phyloP scores from a whole-genome alignment of 1,140 invertebrate species.

The Batillaria attramentaria region DNA sequence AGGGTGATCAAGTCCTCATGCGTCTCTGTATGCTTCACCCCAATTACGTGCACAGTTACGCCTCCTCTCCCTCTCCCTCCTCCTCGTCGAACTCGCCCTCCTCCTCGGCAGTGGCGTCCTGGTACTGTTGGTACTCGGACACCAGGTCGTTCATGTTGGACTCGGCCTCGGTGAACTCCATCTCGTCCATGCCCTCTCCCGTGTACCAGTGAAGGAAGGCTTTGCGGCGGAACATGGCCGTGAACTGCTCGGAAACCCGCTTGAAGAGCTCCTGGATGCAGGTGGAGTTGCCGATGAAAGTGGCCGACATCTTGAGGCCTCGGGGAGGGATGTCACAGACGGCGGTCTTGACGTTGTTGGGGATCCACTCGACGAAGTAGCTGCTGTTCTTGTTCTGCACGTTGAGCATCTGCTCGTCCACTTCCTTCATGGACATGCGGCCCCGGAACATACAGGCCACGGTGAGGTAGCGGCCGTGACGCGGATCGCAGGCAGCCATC shows the following conservation, averaged over 20 bases:
- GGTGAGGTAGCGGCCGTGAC: conserved; percentile 81
- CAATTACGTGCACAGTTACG: too few relatives aligned
- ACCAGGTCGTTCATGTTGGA: conserved; percentile 90
- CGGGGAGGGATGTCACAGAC: conserved; percentile 93
- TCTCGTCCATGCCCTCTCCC: conserved; percentile 88
- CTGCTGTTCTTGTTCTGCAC: conserved; percentile 73
- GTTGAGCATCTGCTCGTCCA: conserved; percentile 75
- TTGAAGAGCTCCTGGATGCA: conserved; percentile 85
- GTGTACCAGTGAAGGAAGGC: conserved; percentile 84
- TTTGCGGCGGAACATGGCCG: conserved; percentile 69
- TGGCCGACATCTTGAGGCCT: conserved; percentile 90
- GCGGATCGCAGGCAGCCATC: conserved; percentile 84
- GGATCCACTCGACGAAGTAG: conserved; percentile 95
- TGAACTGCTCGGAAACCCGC: conserved; percentile 77
- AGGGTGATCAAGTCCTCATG: too few relatives aligned
- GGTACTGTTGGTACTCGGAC: conserved; percentile 95
- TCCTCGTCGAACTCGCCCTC: conserved; percentile 75
- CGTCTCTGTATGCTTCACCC: too few relatives aligned
- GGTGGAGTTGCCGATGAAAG: conserved; percentile 80
- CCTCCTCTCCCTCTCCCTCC: conserved; percentile 87
- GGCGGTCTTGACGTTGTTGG: conserved; percentile 90
- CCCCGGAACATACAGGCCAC: conserved; percentile 94
- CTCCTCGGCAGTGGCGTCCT: conserved; percentile 86
- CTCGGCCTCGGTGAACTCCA: conserved; percentile 82
- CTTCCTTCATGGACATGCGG: conserved; percentile 97